phyloP scores from a whole-genome alignment of 2,888 invertebrate species.

The Poecilobothrus nobilitatus region DNA sequence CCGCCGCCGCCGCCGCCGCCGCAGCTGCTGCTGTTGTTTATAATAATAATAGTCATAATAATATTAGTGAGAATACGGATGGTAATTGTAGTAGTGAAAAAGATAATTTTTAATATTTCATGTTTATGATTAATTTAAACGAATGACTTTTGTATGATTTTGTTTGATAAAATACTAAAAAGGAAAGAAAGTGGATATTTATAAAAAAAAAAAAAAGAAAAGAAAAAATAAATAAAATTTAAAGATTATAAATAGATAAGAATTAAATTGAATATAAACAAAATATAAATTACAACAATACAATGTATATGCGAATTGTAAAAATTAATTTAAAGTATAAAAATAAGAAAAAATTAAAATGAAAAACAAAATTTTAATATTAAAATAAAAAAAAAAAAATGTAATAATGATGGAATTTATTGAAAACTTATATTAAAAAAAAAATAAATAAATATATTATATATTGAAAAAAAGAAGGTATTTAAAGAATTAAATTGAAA shows the following conservation, averaged over 20 bases:
- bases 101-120: background rate
- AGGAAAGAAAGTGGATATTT: no score
- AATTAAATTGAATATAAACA: background rate
- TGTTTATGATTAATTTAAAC: background rate
- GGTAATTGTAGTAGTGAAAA: background rate
- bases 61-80: background rate
- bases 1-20: background rate
- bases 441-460: background rate
- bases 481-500: no score
- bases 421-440: background rate
- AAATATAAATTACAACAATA: background rate
- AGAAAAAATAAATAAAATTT: background rate
- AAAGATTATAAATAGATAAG: background rate
- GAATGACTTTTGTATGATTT: background rate
- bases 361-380: background rate
- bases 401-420: constrained; percentile 6
- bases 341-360: background rate
- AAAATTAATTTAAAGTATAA: no score
- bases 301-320: no score
- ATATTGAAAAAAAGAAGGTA: background rate
- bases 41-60: background rate
- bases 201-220: background rate
- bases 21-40: background rate
- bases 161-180: background rate
- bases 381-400: background rate